Evolutionary conservation across 2,888 invertebrate species (phyloP), one percentile per base, ranked within the genome.

Genomic region (Nomada fucata): DNA sequence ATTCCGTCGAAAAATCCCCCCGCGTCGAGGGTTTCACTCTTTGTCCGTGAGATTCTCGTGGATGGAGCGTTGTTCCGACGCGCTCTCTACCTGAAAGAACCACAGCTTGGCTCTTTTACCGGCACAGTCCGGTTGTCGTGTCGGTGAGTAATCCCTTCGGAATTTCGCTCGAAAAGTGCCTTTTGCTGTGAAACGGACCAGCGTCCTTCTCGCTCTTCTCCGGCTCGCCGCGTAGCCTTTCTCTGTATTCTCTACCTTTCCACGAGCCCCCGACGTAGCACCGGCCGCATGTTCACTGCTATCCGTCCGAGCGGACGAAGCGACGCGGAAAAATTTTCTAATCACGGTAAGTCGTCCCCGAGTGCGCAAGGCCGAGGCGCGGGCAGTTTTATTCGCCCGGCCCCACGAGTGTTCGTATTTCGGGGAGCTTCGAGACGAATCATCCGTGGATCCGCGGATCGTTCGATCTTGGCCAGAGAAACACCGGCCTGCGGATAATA

Each of bases 141-240:
- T n/a, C 77, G 61, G 52, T 85, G 89, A 90, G 86, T 89, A 90
- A 90, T 91, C 88, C 86, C 77, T 83, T 60, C 80, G 90, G 91
- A 91, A 92, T 92, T 91, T 91, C 84, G 89, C 89, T 89, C 88
- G 87, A 87, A 91, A 89, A 89, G 84, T 83, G 83, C 78, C 87
- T 80, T 85, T 47, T 76, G 70, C 82, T 55, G 68, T 50, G 68
- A 79, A 80, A 76, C 74, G 64, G 53, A n/a, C 65, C 78, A 76
- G 55, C 79, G 63, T 74, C 79, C 70, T 76, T 23, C 47, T 13
- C 42, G 2, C 18, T 55, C 53, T 13, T 13, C 59, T 23, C 42
- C 15, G 3, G 13, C 0, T 10, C 53, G 29, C 5, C 2, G 9
- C 3, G 2, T 20, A 1, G 13, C 1, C 15, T 26, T 68, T 65